These are phyloP conservation scores for Caerostris extrusa DNA, from an alignment of 1,140 invertebrate genomes.

Conservation along the genomic window DNA sequence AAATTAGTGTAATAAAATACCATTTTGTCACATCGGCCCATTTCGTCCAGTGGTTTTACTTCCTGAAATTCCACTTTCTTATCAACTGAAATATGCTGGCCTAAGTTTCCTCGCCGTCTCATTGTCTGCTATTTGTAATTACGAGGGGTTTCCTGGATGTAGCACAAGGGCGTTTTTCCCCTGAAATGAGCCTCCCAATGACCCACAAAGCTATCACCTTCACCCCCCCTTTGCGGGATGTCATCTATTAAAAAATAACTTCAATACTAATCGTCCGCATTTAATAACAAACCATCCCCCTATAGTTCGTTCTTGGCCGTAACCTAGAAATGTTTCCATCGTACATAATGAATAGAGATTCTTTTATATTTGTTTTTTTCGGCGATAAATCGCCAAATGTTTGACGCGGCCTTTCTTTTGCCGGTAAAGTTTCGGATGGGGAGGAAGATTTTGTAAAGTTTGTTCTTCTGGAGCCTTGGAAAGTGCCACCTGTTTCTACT, in stretches of 20 bases:
- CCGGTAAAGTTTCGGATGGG: conserved; percentile 56
- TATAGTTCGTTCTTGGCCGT: conserved; percentile 26
- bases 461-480: conserved; percentile 21
- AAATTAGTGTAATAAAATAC: not conserved
- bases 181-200: not conserved
- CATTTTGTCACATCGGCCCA: not conserved
- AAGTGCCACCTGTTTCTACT: conserved; percentile 72
- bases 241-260: conserved; percentile 32
- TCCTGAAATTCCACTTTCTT: not conserved
- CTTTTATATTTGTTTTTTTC: not conserved
- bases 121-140: not conserved
- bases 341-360: not conserved
- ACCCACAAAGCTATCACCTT: conserved; percentile 41
- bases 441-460: conserved; percentile 49
- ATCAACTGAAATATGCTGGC: not conserved
- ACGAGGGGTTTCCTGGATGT: not conserved
- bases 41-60: not conserved
- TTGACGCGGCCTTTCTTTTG: not conserved
- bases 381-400: conserved; percentile 64
- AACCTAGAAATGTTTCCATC: conserved; percentile 47
- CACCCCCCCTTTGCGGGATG: no score
- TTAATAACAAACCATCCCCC: conserved; percentile 20
- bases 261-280: conserved; percentile 17
- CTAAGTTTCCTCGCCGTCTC: not conserved
- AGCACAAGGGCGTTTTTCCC: conserved; percentile 19